Conservation (phyloP, 2,888 invertebrate genomes). For the Ecliptopera silaceata region DNA sequence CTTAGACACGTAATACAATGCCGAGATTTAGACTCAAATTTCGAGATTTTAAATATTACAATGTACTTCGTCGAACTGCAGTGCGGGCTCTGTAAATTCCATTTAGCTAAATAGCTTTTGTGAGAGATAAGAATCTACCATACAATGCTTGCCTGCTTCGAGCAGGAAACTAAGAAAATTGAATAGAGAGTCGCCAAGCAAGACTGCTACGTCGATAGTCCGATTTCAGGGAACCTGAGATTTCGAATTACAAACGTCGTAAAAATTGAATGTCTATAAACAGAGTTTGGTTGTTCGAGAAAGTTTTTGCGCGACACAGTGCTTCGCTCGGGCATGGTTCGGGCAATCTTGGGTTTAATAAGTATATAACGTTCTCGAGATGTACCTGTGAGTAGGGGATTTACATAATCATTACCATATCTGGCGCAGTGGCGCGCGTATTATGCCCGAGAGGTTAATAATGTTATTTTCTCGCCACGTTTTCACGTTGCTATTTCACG, state of each 20-base stretch:
- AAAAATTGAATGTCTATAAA: constrained; percentile 73
- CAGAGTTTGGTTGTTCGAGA: constrained; percentile 53
- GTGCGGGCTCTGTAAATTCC: constrained; percentile 82
- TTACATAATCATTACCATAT: constrained; percentile 84
- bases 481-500: constrained; percentile 81
- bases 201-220: constrained; percentile 73
- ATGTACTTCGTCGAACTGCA: constrained; percentile 81
- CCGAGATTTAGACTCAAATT: constrained; percentile 74
- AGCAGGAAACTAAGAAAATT: constrained; percentile 81
- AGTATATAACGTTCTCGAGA: constrained; percentile 80
- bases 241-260: constrained; percentile 73
- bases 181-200: constrained; percentile 80
- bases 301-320: constrained; percentile 74
- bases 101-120: constrained; percentile 83
- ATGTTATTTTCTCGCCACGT: constrained; percentile 83
- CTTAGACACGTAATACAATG: constrained; percentile 74
- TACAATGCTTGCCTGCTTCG: constrained; percentile 78
- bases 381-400: constrained; percentile 80
- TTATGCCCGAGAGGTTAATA: constrained; percentile 83
- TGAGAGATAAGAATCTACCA: constrained; percentile 81
- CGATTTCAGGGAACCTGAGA: constrained; percentile 76
- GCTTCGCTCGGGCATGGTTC: constrained; percentile 53
- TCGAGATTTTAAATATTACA: constrained; percentile 81
- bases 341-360: constrained; percentile 82
- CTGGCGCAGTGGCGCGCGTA: constrained; percentile 82